Conservation (phyloP, 2,888 invertebrate species). For the Cryptus viduatorius region DNA sequence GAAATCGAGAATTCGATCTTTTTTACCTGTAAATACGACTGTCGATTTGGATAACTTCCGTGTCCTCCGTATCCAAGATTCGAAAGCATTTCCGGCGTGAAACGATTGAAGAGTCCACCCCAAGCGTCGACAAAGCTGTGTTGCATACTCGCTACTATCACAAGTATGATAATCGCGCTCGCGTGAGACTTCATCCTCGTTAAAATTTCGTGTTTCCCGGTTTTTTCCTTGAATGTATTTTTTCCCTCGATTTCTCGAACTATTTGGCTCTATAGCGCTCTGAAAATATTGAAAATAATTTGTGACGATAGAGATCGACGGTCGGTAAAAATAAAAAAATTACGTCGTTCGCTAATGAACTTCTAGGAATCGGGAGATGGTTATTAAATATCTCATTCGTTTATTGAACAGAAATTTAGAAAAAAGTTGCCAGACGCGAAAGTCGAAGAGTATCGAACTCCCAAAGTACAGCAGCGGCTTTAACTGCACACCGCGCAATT, state of each 20-base stretch:
- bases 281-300: constrained; percentile 49
- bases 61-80: constrained; percentile 92
- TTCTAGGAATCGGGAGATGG: no score
- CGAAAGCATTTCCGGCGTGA: constrained; percentile 94
- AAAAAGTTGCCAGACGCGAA: no score
- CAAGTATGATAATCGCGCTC: constrained; percentile 72
- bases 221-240: constrained; percentile 11
- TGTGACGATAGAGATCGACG: not conserved
- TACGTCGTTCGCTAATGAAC: not conserved
- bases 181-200: constrained; percentile 68
- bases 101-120: constrained; percentile 94
- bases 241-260: constrained; percentile 13
- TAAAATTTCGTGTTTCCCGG: not conserved
- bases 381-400: no score
- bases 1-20: not conserved
- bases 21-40: constrained; percentile 86
- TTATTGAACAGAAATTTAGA: no score
- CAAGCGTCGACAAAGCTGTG: constrained; percentile 87
- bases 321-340: not conserved
- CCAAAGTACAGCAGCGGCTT: no score
- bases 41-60: constrained; percentile 85
- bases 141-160: constrained; percentile 76
- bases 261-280: constrained; percentile 42
- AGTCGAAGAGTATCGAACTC: no score
- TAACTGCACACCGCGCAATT: no score